Evolutionary conservation across 2,113 vertebrate species (phyloP), one percentile per base, ranked within the genome.

Genomic region (Cranoglanis bouderius): DNA sequence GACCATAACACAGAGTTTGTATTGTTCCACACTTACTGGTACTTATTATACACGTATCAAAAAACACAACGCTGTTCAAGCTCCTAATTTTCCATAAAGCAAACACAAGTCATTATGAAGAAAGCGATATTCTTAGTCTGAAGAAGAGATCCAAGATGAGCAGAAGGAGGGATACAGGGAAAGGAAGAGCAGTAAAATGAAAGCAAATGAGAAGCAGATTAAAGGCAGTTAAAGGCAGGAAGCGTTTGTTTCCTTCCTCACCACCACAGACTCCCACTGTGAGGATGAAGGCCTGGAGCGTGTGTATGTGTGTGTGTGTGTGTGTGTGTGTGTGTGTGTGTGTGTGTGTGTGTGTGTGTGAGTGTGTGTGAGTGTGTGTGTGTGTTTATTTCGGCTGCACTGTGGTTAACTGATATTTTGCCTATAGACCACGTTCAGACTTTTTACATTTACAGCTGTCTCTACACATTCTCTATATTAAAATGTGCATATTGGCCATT

Each of bases 131-230:
- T 65, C 21, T 13, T 29, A 5, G 26, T 65, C 61, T 32, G 40
- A 59, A 59, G 65, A 85, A 24, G 46, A 85, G 29, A 65, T 70
- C 74, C 55, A 84, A 49, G n/a, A 87, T 72, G 81, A 87, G 49
- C 6, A 3, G 46, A 78, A 87, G 19, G 65, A 84, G 43, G 70
- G 8, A 51, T 49, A 46, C 63, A 74, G 51, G 49, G 75, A 63
- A 87, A 89, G 16, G 88, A 91, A 65, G 80, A 90, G 85, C 32
- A 80, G 87, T 90, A 90, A 92, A 93, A 90, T n/a, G 40, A 86
- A 70, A 74, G 82, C 85, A 92, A 92, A 91, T 90, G 86, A 91
- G 89, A 92, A 90, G 87, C 87, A 91, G 88, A 89, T 87, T 84
- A 83, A 82, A 88, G 84, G 85, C 85, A 85, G 90, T 92, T 91